Conservation (phyloP, 2,888 invertebrate species). For the Lycophotia porphyrea region DNA sequence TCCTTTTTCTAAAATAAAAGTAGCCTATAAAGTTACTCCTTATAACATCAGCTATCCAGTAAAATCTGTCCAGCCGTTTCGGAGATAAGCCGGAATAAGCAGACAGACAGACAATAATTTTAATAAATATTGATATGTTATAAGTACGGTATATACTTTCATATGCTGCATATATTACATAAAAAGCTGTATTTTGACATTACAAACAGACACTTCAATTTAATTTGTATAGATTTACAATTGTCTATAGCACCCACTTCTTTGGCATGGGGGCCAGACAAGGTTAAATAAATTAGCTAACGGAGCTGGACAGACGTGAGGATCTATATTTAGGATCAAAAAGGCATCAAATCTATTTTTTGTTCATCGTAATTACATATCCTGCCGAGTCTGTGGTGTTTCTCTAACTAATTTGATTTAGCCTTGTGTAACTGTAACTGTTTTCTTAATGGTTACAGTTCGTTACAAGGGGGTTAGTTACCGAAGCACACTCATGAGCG, state of each 20-base stretch:
- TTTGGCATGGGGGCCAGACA: not conserved
- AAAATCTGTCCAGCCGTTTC: no score
- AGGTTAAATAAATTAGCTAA: not conserved
- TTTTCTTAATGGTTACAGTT: not conserved
- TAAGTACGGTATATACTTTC: no score
- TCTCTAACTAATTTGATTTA: not conserved
- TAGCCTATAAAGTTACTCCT: no score
- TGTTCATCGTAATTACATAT: not conserved
- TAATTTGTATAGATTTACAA: not conserved
- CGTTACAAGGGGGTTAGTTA: not conserved
- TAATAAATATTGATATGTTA: no score
- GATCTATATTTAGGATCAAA: not conserved
- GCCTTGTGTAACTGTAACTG: not conserved
- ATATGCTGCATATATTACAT: no score
- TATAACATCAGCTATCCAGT: no score
- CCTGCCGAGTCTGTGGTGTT: not conserved
- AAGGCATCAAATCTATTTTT: not conserved
- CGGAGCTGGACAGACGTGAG: not conserved
- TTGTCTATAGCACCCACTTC: not conserved
- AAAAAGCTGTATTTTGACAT: no score
- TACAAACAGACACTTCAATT: no score
- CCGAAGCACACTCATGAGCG: not conserved
- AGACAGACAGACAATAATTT: no score
- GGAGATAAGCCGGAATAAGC: no score
- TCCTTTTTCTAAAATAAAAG: no score